Percentiles rank a stretch among this genome's conserved stretches.
Evolutionary conservation across 2,888 invertebrate genomes (phyloP).

Genomic region (Nemotelus pantherinus): DNA sequence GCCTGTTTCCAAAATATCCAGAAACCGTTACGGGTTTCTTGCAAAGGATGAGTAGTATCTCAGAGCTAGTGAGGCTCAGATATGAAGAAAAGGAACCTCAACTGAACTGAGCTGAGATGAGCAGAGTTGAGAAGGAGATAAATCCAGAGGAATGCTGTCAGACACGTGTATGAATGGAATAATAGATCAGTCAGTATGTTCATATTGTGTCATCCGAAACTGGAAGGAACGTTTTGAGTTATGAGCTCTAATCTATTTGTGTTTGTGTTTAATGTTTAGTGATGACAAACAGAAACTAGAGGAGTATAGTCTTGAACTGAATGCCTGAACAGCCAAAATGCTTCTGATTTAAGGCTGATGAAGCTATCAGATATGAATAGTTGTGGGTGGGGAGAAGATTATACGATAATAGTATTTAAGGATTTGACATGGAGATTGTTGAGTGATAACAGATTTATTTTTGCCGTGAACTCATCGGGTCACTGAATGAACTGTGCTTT

Average conservation of each 20-base stretch:
- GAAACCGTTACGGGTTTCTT: too few species aligned
- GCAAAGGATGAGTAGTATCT: too few species aligned
- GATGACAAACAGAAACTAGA: conserved; percentile 33
- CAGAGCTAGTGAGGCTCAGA: too few species aligned
- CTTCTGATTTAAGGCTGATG: not conserved
- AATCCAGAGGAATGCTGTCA: not conserved
- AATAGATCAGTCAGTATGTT: conserved; percentile 19
- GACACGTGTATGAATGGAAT: conserved; percentile 30
- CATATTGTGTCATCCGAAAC: conserved; percentile 16
- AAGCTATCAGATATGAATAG: not conserved
- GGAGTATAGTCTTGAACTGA: not conserved
- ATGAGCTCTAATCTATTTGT: conserved; percentile 37
- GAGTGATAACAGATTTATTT: too few species aligned
- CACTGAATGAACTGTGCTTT: too few species aligned
- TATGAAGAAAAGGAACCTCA: too few species aligned
- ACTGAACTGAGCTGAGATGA: too few species aligned
- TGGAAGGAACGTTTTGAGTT: conserved; percentile 32
- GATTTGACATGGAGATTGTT: too few species aligned
- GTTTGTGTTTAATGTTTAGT: conserved; percentile 27
- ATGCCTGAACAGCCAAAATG: too few species aligned
- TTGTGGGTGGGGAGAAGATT: not conserved
- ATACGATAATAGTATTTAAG: not conserved
- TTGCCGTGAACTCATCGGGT: too few species aligned
- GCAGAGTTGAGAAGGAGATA: not conserved
- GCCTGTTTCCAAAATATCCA: too few species aligned